phyloP scores from a whole-genome alignment of 2,888 invertebrate species.

The Perizoma flavofasciatum region DNA sequence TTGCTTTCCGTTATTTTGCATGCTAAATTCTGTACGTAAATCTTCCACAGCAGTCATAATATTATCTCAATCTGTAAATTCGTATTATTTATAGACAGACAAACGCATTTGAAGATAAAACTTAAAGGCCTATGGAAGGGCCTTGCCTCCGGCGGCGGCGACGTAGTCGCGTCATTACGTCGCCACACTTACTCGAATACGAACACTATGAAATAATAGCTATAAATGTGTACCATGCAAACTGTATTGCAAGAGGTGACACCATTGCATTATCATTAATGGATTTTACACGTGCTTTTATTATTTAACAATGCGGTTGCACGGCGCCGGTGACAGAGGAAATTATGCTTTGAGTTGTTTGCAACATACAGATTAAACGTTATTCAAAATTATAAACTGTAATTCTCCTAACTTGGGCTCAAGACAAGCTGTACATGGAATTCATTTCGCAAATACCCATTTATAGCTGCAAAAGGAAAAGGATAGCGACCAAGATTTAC shows the following conservation, averaged over 20 bases:
- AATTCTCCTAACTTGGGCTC: neutral
- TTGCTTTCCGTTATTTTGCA: neutral
- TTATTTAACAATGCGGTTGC: conserved; percentile 19
- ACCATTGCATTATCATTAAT: conserved; percentile 30
- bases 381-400: neutral
- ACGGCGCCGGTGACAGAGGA: neutral
- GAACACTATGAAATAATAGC: conserved; percentile 22
- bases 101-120: conserved; percentile 2
- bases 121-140: conserved; percentile 12
- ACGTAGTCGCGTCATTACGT: conserved; percentile 7
- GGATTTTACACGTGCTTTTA: conserved; percentile 31
- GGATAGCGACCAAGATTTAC: neutral
- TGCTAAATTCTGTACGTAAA: neutral
- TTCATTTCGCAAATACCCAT: neutral
- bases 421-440: neutral
- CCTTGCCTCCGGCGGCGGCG: conserved; percentile 12
- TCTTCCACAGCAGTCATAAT: no score
- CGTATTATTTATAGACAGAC: no score
- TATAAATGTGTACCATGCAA: conserved; percentile 17
- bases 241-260: conserved; percentile 27
- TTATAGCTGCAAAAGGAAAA: conserved; percentile 1
- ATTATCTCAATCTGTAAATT: no score
- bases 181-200: conserved; percentile 7
- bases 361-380: neutral
- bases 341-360: no score